These are phyloP conservation scores for Forpus xanthops DNA, from an alignment of 2,797 vertebrate genomes.

Conservation along the genomic window DNA sequence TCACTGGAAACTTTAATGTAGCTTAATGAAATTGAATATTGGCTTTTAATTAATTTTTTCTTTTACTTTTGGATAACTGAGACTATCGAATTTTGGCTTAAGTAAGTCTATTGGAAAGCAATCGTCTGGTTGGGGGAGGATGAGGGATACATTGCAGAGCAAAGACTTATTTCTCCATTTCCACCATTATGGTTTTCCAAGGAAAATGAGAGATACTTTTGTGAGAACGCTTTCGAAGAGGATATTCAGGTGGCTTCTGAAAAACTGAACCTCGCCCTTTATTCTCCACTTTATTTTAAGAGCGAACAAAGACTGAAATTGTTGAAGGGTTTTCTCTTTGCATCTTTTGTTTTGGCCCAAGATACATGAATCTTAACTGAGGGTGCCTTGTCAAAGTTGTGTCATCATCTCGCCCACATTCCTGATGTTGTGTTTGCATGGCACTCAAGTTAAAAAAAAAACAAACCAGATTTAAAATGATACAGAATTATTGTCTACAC, in stretches of 20 bases:
- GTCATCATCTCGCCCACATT: neutral
- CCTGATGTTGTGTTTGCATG: neutral
- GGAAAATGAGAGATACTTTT: neutral
- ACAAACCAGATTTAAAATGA: neutral
- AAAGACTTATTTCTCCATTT: neutral
- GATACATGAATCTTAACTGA: neutral
- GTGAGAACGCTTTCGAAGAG: neutral
- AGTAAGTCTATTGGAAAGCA: neutral
- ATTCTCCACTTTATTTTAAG: neutral
- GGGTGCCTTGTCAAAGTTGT: neutral
- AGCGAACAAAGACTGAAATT: neutral
- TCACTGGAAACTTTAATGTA: neutral
- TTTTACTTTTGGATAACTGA: conserved; percentile 20
- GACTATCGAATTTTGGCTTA: neutral
- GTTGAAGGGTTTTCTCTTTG: conserved; percentile 1
- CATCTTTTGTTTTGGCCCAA: neutral
- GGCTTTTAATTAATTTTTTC: conserved; percentile 20
- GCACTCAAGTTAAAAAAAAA: neutral
- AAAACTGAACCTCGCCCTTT: neutral
- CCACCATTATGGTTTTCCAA: conserved; percentile 42
- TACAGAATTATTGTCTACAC: neutral
- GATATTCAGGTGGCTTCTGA: conserved; percentile 8
- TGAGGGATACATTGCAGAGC: neutral
- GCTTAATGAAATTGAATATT: neutral
- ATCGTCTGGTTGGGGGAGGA: neutral